phyloP scores from a whole-genome alignment of 2,797 vertebrate genomes.

The Leuciscus waleckii region DNA sequence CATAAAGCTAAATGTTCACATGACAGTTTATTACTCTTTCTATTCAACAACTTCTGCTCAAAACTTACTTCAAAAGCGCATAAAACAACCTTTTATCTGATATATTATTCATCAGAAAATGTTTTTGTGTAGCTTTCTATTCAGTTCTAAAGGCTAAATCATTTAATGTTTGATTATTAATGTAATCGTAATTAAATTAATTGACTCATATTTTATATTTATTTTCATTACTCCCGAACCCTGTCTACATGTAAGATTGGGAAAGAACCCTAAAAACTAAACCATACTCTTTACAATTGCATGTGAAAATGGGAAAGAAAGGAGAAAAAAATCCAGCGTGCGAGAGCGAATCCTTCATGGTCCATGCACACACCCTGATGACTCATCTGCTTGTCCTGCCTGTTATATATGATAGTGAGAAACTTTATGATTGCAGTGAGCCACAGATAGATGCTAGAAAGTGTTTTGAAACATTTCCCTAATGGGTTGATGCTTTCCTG shows the following conservation, averaged over 20 bases:
- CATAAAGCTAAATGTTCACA: not conserved
- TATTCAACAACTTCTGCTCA: not conserved
- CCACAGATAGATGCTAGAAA: conserved; percentile 32
- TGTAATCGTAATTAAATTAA: not conserved
- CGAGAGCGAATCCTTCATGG: conserved; percentile 30
- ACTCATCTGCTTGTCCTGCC: conserved; percentile 42
- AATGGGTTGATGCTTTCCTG: conserved; percentile 40
- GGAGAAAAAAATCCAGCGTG: conserved; percentile 14
- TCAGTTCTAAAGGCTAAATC: not conserved
- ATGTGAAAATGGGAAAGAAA: conserved; percentile 22
- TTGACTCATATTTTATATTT: not conserved
- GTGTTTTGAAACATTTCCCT: conserved; percentile 38
- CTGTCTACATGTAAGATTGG: not conserved
- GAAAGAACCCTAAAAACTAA: not conserved
- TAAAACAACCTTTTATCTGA: not conserved
- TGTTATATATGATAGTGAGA: conserved; percentile 34
- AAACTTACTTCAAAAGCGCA: not conserved
- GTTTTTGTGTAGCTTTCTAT: not conserved
- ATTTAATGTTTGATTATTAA: not conserved
- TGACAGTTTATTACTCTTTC: not conserved
- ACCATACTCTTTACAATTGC: not conserved
- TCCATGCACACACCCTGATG: conserved; percentile 39
- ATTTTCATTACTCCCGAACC: not conserved
- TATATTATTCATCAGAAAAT: not conserved
- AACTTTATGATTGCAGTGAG: conserved; percentile 31